phyloP scores from a whole-genome alignment of 2,113 vertebrate genomes.

The Nycticorax nycticorax region DNA sequence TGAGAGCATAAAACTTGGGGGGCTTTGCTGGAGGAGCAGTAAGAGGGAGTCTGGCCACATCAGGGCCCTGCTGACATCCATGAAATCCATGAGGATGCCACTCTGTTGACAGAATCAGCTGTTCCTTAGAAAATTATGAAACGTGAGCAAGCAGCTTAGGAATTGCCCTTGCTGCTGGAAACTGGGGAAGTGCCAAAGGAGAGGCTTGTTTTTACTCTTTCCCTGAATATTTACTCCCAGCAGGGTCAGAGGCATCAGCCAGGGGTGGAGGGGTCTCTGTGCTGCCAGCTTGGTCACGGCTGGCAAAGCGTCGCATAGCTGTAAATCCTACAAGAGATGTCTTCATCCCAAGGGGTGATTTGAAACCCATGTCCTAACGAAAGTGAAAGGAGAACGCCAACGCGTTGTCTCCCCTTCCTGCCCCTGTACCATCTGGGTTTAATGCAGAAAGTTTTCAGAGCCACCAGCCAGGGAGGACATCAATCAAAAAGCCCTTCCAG shows the following conservation, averaged over 20 bases:
- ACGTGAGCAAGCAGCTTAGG: background rate
- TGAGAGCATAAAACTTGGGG: background rate
- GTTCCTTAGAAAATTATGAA: background rate
- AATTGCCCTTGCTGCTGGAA: background rate
- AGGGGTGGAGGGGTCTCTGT: background rate
- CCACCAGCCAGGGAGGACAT: background rate
- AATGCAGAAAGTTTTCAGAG: background rate
- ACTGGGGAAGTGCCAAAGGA: background rate
- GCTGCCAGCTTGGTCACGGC: background rate
- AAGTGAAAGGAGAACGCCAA: background rate
- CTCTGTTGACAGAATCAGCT: background rate
- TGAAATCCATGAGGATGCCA: background rate
- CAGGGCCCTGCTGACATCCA: background rate
- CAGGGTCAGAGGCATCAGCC: background rate
- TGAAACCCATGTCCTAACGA: background rate
- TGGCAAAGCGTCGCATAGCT: background rate
- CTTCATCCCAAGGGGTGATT: background rate
- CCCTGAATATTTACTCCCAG: background rate
- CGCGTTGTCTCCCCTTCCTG: background rate
- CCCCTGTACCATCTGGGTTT: background rate
- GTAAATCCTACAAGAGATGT: background rate
- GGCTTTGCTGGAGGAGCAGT: background rate
- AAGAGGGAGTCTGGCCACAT: background rate
- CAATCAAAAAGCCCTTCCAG: background rate
- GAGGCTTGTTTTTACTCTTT: background rate